Base-by-base conservation (phyloP, 2,888 invertebrate species). In the Elaeidobius kamerunicus region DNA sequence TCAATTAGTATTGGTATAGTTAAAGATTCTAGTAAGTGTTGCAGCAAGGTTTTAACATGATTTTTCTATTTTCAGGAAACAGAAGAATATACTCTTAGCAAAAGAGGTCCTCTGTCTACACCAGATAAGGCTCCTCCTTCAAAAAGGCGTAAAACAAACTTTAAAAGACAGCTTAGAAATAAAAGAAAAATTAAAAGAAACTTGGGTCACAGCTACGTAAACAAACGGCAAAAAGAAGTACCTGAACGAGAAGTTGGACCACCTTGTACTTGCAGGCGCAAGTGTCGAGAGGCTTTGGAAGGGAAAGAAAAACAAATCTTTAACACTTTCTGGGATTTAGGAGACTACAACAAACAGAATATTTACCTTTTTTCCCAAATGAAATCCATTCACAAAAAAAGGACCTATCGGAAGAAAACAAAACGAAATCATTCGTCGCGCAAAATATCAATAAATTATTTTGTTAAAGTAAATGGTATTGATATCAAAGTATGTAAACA, bases 371-470 rank as follows among this genome's bases (percentile, higher is more conserved):
- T 46, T 36, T 20, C 19, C 17, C 14, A 5, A 3, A 55, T 58
- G 23, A 54, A 45, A 12, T 18, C 15, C 4, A 35, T 23, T 23
- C 47, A 3, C 52, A 56, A 50, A 58, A 58, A 43, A 28, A 17
- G 56, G 28, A 34, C 42, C 7, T 60, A 56, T 20, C 47, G 49
- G 9, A 56, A 59, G 38, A 15, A 48, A 56, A 49, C 43, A 28
- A 50, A 50, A 2, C 12, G 43, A 19, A 28, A 41, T 15, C 2
- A 7, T 3, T 40, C 18, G 17, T 19, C 40, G n/a, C 3, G 40
- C 17, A 40, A 40, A 7, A 23, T 40, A 2, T 40, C 40, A n/a
- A 6, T 40, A 3, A 17, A 40, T 9, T 40, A 40, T 19, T 40
- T 20, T 3, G 14, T 23, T 7, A 40, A 40, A 38, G 15, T 38